Evolutionary conservation across 2,888 invertebrate genomes (phyloP).

Genomic region (Emesis furor): DNA sequence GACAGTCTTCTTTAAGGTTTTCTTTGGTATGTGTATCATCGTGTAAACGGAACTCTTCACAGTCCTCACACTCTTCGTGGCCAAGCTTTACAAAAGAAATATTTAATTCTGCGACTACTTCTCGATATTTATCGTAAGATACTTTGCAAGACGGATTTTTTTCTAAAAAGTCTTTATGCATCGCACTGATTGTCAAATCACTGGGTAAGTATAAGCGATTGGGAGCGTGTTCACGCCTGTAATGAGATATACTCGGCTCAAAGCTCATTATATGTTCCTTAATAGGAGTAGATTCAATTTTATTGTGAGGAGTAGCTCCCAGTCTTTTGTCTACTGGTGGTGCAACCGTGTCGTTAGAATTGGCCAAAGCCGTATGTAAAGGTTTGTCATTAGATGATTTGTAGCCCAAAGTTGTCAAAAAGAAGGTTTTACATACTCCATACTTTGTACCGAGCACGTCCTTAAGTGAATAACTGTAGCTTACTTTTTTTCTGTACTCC

Average conservation of each 20-base stretch:
- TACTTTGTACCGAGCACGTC: slow-evolving; percentile 18
- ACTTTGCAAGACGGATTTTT: slow-evolving; percentile 41
- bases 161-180: slow-evolving; percentile 44
- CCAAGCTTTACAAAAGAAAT: slow-evolving; percentile 57
- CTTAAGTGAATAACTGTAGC: slow-evolving; percentile 16
- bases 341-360: slow-evolving; percentile 37
- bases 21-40: slow-evolving; percentile 52
- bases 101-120: slow-evolving; percentile 45
- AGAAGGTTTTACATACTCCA: slow-evolving; percentile 39
- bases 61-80: slow-evolving; percentile 60
- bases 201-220: slow-evolving; percentile 60
- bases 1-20: slow-evolving; percentile 49
- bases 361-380: slow-evolving; percentile 43
- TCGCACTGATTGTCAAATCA: slow-evolving; percentile 39
- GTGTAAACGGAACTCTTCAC: slow-evolving; percentile 55
- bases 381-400: slow-evolving; percentile 43
- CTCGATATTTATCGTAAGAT: slow-evolving; percentile 51
- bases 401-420: slow-evolving; percentile 47
- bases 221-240: slow-evolving; percentile 71
- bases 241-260: slow-evolving; percentile 63
- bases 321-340: slow-evolving; percentile 45
- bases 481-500: slow-evolving; percentile 29
- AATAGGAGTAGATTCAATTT: slow-evolving; percentile 35
- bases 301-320: slow-evolving; percentile 44
- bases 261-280: slow-evolving; percentile 61